A percentile compares a stretch with the other conserved stretches of the same genome.
Evolutionary conservation across 2,888 invertebrate genomes (phyloP).

Genomic region (Synanthedon tipuliformis): DNA sequence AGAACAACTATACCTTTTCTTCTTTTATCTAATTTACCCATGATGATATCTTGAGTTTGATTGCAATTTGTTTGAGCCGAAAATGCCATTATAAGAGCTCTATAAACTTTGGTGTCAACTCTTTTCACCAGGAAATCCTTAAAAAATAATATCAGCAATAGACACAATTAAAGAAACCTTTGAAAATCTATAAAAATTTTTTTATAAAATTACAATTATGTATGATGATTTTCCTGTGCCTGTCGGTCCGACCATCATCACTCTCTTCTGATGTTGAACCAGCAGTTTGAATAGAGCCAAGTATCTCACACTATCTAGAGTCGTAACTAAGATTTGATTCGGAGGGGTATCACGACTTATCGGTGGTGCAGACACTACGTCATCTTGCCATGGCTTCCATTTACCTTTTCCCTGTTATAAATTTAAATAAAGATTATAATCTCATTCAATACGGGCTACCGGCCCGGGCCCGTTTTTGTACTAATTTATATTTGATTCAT

Average conservation of each 20-base stretch:
- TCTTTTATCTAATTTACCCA: slow-evolving; percentile 92
- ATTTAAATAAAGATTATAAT: too few relatives aligned
- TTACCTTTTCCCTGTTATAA: slow-evolving; percentile 82
- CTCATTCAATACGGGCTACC: too few relatives aligned
- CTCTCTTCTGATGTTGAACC: slow-evolving; percentile 83
- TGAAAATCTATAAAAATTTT: not conserved
- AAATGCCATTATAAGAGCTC: slow-evolving; percentile 90
- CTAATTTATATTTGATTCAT: too few relatives aligned
- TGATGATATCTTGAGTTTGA: slow-evolving; percentile 94
- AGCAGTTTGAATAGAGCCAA: slow-evolving; percentile 82
- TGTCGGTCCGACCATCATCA: slow-evolving; percentile 92
- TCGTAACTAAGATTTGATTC: slow-evolving; percentile 95
- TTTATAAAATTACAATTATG: slow-evolving; percentile 71
- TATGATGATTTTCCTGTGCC: slow-evolving; percentile 96
- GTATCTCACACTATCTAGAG: slow-evolving; percentile 89
- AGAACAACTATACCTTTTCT: slow-evolving; percentile 75
- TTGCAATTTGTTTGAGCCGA: slow-evolving; percentile 95
- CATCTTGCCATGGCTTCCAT: slow-evolving; percentile 94
- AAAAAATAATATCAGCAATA: slow-evolving; percentile 11
- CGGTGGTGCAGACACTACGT: slow-evolving; percentile 78
- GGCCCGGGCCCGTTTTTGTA: too few relatives aligned
- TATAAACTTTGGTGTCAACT: slow-evolving; percentile 81
- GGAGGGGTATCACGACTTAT: slow-evolving; percentile 91
- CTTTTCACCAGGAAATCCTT: slow-evolving; percentile 84
- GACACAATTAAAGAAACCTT: not conserved